Evolutionary conservation across 2,113 vertebrate genomes (phyloP).

Genomic region (Tyrannus savana): DNA sequence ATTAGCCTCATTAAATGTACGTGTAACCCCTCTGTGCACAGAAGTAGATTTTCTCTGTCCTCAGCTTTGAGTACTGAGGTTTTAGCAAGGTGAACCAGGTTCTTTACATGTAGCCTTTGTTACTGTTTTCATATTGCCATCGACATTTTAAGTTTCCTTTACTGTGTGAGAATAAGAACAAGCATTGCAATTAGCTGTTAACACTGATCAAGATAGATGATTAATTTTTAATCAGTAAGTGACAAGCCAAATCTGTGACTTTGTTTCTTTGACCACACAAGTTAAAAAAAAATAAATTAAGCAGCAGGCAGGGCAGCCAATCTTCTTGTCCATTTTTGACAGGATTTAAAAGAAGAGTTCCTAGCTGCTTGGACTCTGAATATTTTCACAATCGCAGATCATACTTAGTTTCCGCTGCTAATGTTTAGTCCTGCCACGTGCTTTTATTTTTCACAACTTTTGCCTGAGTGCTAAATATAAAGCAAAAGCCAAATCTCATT

Average conservation of each 20-base stretch:
- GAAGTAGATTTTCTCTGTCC: background rate
- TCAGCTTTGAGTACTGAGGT: background rate
- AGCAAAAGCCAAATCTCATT: background rate
- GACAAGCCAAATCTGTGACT: constrained; percentile 1
- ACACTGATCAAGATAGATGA: background rate
- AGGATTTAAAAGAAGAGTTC: constrained; percentile 12
- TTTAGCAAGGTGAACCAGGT: background rate
- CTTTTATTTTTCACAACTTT: background rate
- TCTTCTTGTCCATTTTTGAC: background rate
- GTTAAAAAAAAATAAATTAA: background rate
- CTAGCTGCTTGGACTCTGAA: background rate
- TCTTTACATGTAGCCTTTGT: background rate
- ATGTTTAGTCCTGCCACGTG: background rate
- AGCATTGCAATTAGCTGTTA: background rate
- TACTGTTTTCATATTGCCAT: background rate
- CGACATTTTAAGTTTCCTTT: background rate
- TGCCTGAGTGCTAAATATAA: background rate
- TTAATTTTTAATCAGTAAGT: constrained; percentile 49
- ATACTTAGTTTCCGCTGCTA: background rate
- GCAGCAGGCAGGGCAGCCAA: background rate
- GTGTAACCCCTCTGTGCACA: background rate
- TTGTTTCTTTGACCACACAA: background rate
- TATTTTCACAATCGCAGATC: background rate
- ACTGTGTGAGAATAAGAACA: background rate
- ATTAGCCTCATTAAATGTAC: background rate